Conservation (phyloP, 1,140 invertebrate genomes). For the Pachypsylla venusta region DNA sequence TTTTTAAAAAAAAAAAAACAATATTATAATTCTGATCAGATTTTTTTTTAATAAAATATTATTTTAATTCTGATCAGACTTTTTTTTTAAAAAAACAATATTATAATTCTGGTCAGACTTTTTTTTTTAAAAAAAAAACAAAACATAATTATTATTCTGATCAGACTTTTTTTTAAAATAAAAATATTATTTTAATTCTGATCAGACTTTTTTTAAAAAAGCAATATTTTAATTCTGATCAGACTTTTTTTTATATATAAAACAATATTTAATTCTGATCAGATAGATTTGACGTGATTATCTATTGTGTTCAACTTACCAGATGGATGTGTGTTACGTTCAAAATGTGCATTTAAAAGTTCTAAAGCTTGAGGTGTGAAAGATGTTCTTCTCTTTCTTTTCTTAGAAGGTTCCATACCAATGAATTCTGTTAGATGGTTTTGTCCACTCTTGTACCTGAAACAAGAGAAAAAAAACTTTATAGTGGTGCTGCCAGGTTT, state of each 20-base stretch:
- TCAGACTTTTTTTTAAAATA: background rate
- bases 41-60: too few species aligned
- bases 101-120: too few species aligned
- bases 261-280: background rate
- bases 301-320: slow-evolving; percentile 38
- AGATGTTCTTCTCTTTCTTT: slow-evolving; percentile 86
- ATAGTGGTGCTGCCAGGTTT: too few species aligned
- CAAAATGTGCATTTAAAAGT: slow-evolving; percentile 86
- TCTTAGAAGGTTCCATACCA: slow-evolving; percentile 89
- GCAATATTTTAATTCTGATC: background rate
- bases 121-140: too few species aligned
- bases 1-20: too few species aligned
- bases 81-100: too few species aligned
- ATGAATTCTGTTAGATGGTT: slow-evolving; percentile 88
- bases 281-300: background rate
- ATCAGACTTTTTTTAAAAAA: background rate
- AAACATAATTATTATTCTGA: too few species aligned
- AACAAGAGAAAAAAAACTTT: too few species aligned
- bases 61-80: too few species aligned
- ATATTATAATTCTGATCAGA: too few species aligned
- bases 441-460: slow-evolving; percentile 75
- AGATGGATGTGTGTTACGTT: slow-evolving; percentile 93
- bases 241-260: background rate
- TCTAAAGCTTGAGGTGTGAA: slow-evolving; percentile 94
- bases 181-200: background rate